Percentiles rank a stretch among this genome's conserved stretches.
Evolutionary conservation across 1,140 invertebrate genomes (phyloP).

Genomic region (Anthonomus grandis): DNA sequence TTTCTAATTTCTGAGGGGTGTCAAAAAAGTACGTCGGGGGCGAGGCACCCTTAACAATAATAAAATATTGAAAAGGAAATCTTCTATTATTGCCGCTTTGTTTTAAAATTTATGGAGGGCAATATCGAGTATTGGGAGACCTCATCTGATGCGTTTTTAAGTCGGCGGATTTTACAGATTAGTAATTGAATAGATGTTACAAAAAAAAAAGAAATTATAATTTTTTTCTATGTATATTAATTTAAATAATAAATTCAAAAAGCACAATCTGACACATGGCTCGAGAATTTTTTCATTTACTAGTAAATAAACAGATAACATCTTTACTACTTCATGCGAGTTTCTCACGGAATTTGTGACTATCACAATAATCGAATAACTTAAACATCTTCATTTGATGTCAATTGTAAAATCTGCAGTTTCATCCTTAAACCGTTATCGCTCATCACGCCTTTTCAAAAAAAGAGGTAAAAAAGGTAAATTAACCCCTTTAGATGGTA

Average conservation of each 20-base stretch:
- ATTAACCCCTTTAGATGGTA: conserved; percentile 21
- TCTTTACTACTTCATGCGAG: no score
- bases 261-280: no score
- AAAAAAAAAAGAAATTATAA: no score
- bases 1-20: conserved; percentile 31
- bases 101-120: conserved; percentile 26
- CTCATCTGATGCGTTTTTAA: conserved; percentile 18
- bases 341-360: no score
- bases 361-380: no score
- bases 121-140: conserved; percentile 6
- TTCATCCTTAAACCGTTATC: conserved; percentile 13
- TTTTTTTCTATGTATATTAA: no score
- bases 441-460: conserved; percentile 11
- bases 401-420: conserved; percentile 3
- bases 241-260: no score
- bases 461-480: conserved; percentile 14
- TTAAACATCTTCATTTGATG: conserved; percentile 8
- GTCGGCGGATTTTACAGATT: not conserved
- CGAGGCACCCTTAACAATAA: conserved; percentile 27
- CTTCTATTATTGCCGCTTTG: conserved; percentile 26
- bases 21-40: conserved; percentile 26
- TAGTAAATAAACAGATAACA: no score
- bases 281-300: no score
- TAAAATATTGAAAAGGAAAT: conserved; percentile 28
- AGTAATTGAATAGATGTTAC: not conserved